Base-by-base conservation (phyloP, 2,797 vertebrate genomes). In the Pyrocephalus nanus region DNA sequence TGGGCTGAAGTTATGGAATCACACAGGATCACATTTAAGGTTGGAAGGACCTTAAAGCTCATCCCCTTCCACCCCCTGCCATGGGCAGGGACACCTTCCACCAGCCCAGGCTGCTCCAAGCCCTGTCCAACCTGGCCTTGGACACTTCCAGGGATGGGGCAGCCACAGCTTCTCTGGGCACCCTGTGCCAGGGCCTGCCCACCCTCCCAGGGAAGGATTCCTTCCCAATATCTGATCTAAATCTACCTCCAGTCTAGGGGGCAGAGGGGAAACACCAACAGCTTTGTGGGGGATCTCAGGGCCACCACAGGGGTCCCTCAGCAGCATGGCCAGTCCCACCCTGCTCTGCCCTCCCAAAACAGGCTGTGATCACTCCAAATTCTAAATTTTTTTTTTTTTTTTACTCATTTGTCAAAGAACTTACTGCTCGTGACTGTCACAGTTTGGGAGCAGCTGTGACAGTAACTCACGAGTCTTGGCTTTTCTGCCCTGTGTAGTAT, bases 401-500 rank as follows among this genome's bases (percentile, higher is more conserved):
- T 45, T 10, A 50, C 13, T 87, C 23, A 36, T 38, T 67, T 66
- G 29, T 61, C 29, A 20, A 62, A 58, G 36, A 54, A 51, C 34
- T 72, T 29, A 0, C 23, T 42, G 45, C 47, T 30, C 4, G 2
- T 65, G 50, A 29, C 23, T 2, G 17, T 51, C 27, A 14, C 61
- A n/a, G 40, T 42, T 82, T 79, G 83, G 77, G 54, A 85, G 60
- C 74, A 60, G 2, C n/a, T 58, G 61, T 32, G 58, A 36, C 45
- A 58, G 4, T 32, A 54, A 12, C 36, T 77, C 53, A 2, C 0
- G 0, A 45, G n/a, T 14, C 17, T 32, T 73, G 47, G 15, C 25
- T 88, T 72, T 54, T 32, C 69, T 61, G 2, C 62, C 30, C 74
- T 4, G 5, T 0, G 1, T 25, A 20, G 55, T 9, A 4, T 15